Percentiles rank a stretch among this genome's conserved stretches.
Conservation (phyloP, 2,797 vertebrate genomes). For the Bryconaethiops microstoma region DNA sequence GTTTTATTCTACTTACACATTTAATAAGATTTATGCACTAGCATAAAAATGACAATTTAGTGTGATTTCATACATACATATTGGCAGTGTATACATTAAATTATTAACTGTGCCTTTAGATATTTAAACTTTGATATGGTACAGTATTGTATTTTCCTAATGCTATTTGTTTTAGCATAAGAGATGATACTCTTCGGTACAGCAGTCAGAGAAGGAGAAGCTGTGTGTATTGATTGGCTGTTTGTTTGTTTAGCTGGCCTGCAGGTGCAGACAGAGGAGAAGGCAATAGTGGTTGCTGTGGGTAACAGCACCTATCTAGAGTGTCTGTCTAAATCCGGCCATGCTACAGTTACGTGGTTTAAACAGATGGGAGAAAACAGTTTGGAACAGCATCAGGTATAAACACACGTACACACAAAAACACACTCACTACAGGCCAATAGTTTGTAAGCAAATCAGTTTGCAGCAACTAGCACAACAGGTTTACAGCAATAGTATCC, state of each 20-base stretch:
- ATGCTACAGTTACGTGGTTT: conserved; percentile 81
- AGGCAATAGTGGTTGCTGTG: conserved; percentile 80
- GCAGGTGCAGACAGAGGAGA: conserved; percentile 81
- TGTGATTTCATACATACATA: no score
- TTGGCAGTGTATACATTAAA: no score
- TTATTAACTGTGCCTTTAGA: no score
- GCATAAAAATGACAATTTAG: no score
- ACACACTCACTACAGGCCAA: not conserved
- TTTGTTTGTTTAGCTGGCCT: conserved; percentile 69
- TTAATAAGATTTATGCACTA: not conserved
- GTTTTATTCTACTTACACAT: not conserved
- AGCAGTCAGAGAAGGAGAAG: not conserved
- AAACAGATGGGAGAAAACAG: conserved; percentile 80
- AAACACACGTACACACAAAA: conserved; percentile 32
- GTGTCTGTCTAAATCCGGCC: conserved; percentile 81
- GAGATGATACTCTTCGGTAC: no score
- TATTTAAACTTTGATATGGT: no score
- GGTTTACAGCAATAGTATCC: no score
- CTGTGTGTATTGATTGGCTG: not conserved
- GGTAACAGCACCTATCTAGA: conserved; percentile 85
- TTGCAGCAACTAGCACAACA: no score
- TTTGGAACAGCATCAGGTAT: conserved; percentile 78
- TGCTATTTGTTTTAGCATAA: no score
- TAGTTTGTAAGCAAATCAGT: no score
- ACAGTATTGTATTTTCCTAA: no score